Evolutionary conservation across 2,888 invertebrate genomes (phyloP), one percentile per base, ranked within the genome.

Genomic region (Prosapia bicincta): DNA sequence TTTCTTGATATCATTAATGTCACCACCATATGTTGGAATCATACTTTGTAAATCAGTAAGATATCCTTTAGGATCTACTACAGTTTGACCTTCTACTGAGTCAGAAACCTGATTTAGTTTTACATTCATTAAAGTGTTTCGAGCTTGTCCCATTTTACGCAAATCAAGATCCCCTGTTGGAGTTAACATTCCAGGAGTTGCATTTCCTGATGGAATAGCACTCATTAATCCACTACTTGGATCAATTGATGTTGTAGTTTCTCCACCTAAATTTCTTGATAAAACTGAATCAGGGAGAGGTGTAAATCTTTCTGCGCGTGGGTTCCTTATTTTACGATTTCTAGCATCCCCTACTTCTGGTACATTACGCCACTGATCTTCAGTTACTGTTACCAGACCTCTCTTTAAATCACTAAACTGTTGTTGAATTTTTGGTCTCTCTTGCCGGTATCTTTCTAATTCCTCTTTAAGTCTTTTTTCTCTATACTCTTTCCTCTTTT

Each of bases 261-360:
- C 95, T 0, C 96, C 95, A 1, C 95, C 95, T 67, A 94, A 87
- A 86, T 94, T 97, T 82, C 91, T 88, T 0, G 97, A 91, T 66
- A 99, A 85, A 3, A 99, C 93, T 82, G 98, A 97, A 84, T 99
- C 99, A 0, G 99, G 99, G 70, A 99, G 85, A 0, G 99, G 99
- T 0, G 99, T 99, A 83, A 97, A 98, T 86, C 96, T 97, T 84
- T 99, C 99, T 0, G 95, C 92, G 71, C 98, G 88, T 0, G 98
- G 96, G 86, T 98, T 98, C 65, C 99, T 88, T 83, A 98, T 97
- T 83, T 97, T 97, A 74, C 97, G 91, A 85, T 98, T 99, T 80
- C 99, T 89, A 9, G 97, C 96, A 85, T 99, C 99, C n/a, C 99
- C 99, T 0, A 99, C 99, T 86, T 99, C 99, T 0, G 99, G 99